A percentile compares a stretch with the other conserved stretches of the same genome.
These are phyloP conservation scores for Oryzias melastigma DNA, from an alignment of 2,113 vertebrate species.

Conservation along the genomic window DNA sequence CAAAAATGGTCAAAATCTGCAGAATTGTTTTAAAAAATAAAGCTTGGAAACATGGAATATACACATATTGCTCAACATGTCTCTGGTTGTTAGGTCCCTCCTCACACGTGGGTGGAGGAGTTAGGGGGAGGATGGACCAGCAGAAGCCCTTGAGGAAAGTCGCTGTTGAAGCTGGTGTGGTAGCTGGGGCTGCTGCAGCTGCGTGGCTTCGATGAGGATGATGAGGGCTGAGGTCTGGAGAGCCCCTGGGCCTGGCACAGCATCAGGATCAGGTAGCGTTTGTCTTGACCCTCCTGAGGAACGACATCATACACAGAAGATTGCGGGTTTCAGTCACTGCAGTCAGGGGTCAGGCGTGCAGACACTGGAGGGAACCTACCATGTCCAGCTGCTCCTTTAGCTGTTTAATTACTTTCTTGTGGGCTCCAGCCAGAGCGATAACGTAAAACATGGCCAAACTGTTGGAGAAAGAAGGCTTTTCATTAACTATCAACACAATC, in stretches of 20 bases:
- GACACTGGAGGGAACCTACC: conserved; percentile 75
- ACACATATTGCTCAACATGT: neutral
- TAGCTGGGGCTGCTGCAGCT: conserved; percentile 51
- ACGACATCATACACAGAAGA: conserved; percentile 2
- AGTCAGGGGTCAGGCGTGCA: neutral
- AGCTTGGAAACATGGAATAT: neutral
- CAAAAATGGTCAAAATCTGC: neutral
- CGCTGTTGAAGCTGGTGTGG: conserved; percentile 62
- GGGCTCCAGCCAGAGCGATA: conserved; percentile 89
- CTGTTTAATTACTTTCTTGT: conserved; percentile 86
- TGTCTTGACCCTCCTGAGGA: conserved; percentile 86
- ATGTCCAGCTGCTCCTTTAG: conserved; percentile 87
- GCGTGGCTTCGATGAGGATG: conserved; percentile 2
- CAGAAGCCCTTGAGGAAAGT: conserved; percentile 51
- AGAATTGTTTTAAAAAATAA: conserved; percentile 11
- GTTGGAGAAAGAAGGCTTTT: conserved; percentile 26
- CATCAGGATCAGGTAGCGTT: conserved; percentile 86
- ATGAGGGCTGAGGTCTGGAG: neutral
- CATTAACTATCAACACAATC: neutral
- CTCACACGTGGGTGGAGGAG: conserved; percentile 69
- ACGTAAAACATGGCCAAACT: conserved; percentile 93
- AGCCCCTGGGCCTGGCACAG: conserved; percentile 78
- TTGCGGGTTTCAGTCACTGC: neutral
- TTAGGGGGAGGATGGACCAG: conserved; percentile 52
- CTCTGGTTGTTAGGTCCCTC: neutral